phyloP scores from a whole-genome alignment of 2,797 vertebrate species.

The Thalassophryne amazonica region DNA sequence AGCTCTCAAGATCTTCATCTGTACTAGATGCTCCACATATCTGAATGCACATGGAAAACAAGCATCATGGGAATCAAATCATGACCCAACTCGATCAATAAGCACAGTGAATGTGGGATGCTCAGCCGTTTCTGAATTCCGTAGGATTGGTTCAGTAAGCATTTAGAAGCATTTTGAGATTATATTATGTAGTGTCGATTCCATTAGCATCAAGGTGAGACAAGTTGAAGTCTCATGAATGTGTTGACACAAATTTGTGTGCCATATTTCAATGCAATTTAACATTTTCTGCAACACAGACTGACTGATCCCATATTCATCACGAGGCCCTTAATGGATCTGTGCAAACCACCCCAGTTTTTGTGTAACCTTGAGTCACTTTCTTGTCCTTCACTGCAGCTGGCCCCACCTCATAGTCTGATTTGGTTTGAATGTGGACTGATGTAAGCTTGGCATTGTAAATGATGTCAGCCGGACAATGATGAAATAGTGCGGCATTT shows the following conservation, averaged over 20 bases:
- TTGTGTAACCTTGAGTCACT: conserved; percentile 16
- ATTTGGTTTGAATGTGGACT: conserved; percentile 31
- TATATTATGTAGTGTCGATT: no score
- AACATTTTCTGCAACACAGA: no score
- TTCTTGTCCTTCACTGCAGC: conserved; percentile 31
- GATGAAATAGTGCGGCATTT: conserved; percentile 53
- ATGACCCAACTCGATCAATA: conserved; percentile 30
- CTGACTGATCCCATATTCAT: no score
- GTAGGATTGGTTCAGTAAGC: neutral
- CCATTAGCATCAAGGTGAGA: no score
- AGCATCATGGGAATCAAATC: conserved; percentile 24
- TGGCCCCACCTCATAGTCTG: conserved; percentile 26
- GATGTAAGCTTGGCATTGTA: conserved; percentile 36
- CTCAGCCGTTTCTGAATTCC: conserved; percentile 8
- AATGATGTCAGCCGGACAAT: conserved; percentile 50
- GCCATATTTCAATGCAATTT: no score
- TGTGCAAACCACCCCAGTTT: neutral
- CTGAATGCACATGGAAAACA: conserved; percentile 37
- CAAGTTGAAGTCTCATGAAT: no score
- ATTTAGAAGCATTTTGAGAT: no score
- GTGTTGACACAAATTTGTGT: no score
- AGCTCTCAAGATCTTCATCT: conserved; percentile 41
- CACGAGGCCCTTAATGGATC: no score
- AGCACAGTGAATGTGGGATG: conserved; percentile 23
- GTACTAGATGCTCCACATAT: conserved; percentile 49